Conservation (phyloP, 2,888 invertebrate species). For the Himalopsyche anomala region DNA sequence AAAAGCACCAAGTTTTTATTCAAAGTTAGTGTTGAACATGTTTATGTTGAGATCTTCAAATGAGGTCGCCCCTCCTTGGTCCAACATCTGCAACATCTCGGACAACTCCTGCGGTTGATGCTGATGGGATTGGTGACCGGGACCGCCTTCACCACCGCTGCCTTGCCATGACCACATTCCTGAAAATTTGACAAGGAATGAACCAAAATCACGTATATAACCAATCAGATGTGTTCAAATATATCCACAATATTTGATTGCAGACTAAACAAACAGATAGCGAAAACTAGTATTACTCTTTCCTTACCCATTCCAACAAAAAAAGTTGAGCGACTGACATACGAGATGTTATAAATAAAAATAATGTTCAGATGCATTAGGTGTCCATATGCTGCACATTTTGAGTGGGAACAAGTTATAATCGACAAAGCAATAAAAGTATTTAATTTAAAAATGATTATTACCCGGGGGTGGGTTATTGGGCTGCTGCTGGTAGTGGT, state of each 20-base stretch:
- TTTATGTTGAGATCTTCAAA: constrained; percentile 93
- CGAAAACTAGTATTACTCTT: too few species aligned
- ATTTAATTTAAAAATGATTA: neutral
- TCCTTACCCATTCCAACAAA: too few species aligned
- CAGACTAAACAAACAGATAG: too few species aligned
- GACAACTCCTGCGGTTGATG: constrained; percentile 88
- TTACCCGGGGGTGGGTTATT: constrained; percentile 65
- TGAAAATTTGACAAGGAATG: constrained; percentile 66
- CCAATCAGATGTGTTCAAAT: too few species aligned
- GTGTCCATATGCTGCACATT: too few species aligned
- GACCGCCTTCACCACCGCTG: constrained; percentile 69
- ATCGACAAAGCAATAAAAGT: too few species aligned
- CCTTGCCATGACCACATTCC: constrained; percentile 83
- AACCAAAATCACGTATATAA: too few species aligned
- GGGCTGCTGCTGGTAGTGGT: constrained; percentile 69
- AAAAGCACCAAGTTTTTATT: constrained; percentile 67
- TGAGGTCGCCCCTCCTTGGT: constrained; percentile 87
- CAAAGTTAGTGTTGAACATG: constrained; percentile 88
- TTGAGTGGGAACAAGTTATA: too few species aligned
- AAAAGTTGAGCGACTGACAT: too few species aligned
- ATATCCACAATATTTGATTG: too few species aligned
- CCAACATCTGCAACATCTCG: constrained; percentile 95
- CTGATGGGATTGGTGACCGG: constrained; percentile 74
- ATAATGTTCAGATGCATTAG: too few species aligned
- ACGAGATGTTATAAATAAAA: too few species aligned